Evolutionary conservation across 2,113 vertebrate species (phyloP).

Genomic region (Microcebus tavaratra): DNA sequence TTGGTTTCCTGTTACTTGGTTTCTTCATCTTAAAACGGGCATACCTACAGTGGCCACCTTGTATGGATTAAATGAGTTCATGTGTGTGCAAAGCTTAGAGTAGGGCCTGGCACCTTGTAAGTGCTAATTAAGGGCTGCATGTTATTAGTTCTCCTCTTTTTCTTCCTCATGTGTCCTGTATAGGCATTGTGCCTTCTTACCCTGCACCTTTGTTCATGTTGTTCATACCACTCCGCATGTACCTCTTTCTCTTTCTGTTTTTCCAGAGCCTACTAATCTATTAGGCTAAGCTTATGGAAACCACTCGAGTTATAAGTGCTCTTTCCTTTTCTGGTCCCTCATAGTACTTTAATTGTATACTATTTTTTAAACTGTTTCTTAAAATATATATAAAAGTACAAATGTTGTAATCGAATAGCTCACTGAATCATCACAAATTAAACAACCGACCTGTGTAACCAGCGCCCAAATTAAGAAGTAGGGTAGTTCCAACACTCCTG

Average conservation of each 20-base stretch:
- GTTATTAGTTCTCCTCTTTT: neutral
- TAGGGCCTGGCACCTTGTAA: neutral
- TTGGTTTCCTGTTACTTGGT: neutral
- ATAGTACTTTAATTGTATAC: neutral
- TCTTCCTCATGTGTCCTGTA: neutral
- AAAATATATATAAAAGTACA: neutral
- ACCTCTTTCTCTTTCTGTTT: neutral
- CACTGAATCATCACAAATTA: neutral
- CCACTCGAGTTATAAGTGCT: neutral
- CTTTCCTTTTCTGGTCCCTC: neutral
- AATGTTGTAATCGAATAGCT: neutral
- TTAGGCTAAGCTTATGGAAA: neutral
- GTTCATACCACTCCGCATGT: accelerated
- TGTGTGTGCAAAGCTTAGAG: neutral
- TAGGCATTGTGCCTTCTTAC: neutral
- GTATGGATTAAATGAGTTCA: neutral
- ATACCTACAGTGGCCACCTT: neutral
- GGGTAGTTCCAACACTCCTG: too few relatives aligned
- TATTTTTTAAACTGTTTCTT: neutral
- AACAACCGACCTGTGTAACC: neutral
- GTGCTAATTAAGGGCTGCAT: neutral
- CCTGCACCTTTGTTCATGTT: neutral
- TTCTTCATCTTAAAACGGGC: neutral
- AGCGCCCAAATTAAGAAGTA: neutral
- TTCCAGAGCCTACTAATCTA: neutral